phyloP scores from a whole-genome alignment of 2,888 invertebrate genomes.

The Cheilosia vernalis region DNA sequence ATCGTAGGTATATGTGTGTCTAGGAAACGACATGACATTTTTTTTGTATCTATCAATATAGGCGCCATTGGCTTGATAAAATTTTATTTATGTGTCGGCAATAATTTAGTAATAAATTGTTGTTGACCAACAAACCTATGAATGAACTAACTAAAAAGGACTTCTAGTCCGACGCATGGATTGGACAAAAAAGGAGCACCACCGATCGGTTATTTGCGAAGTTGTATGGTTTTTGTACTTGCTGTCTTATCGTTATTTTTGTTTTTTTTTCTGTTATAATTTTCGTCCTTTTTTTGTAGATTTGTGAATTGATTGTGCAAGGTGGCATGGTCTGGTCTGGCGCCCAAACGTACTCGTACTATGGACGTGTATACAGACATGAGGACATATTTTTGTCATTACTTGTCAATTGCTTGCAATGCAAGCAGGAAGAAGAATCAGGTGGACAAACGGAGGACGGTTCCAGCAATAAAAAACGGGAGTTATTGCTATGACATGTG shows the following conservation, averaged over 20 bases:
- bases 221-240: conserved; percentile 2
- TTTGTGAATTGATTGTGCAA: conserved; percentile 50
- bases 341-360: not conserved
- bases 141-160: conserved; percentile 41
- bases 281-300: conserved; percentile 49
- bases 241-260: conserved; percentile 16
- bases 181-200: conserved; percentile 12
- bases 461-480: conserved; percentile 59
- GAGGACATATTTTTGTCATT: not conserved
- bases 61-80: conserved; percentile 73
- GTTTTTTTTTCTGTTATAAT: conserved; percentile 8
- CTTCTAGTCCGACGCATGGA: not conserved
- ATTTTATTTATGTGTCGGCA: conserved; percentile 73
- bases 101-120: conserved; percentile 69
- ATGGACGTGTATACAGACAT: not conserved
- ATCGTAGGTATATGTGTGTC: conserved; percentile 8
- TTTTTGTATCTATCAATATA: conserved; percentile 28
- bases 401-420: not conserved
- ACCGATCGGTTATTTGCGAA: conserved; percentile 44
- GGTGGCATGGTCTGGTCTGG: conserved; percentile 16
- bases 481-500: conserved; percentile 60
- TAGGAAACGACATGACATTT: conserved; percentile 53
- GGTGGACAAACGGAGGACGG: conserved; percentile 7
- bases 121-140: conserved; percentile 17
- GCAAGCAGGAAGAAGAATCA: conserved; percentile 34